phyloP scores from a whole-genome alignment of 2,797 vertebrate genomes.

The Sebastes iracundus region DNA sequence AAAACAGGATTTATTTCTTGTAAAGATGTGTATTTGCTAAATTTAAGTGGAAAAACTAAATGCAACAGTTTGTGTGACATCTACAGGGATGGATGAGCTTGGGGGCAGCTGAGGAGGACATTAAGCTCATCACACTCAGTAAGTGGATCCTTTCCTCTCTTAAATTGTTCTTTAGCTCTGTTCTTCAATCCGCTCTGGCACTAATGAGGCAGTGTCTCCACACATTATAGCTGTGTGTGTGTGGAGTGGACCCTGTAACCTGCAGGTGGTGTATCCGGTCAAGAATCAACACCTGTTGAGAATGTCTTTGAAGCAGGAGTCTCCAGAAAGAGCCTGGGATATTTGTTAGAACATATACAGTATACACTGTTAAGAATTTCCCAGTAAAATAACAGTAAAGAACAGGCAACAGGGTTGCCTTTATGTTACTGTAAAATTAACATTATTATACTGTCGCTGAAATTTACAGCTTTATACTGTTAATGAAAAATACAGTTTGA shows the following conservation, averaged over 20 bases:
- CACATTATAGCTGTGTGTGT: background rate
- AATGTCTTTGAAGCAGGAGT: background rate
- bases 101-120: background rate
- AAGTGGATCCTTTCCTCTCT: background rate
- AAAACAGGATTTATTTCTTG: background rate
- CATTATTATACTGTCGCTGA: no score
- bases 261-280: conserved; percentile 28
- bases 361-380: no score
- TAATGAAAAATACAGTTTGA: no score
- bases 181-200: background rate
- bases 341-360: background rate
- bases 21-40: background rate
- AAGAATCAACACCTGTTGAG: background rate
- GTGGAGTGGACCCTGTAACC: conserved; percentile 1
- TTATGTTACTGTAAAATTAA: no score
- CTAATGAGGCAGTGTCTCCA: conserved; percentile 20
- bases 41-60: background rate
- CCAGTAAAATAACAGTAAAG: no score
- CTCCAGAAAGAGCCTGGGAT: background rate
- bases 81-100: background rate
- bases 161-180: background rate
- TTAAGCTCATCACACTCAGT: background rate
- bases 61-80: background rate
- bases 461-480: no score
- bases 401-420: no score